Evolutionary conservation across 2,113 vertebrate species (phyloP).

Genomic region (Lagopus muta): DNA sequence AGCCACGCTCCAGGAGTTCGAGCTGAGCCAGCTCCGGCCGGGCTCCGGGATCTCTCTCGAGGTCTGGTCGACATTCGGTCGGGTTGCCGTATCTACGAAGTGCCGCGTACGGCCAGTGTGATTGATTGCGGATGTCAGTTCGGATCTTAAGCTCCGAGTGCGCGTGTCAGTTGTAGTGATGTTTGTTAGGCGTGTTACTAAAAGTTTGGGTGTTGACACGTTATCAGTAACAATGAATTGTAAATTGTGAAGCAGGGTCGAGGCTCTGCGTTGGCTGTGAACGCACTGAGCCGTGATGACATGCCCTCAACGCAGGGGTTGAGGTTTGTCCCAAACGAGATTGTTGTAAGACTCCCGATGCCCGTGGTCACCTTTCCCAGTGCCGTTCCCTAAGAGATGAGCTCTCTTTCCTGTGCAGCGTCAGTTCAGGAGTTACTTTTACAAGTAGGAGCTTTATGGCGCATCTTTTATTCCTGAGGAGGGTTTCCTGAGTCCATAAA

Average conservation of each 20-base stretch:
- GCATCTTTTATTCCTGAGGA: background rate
- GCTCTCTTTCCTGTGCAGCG: background rate
- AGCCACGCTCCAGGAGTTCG: background rate
- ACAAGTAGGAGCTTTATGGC: background rate
- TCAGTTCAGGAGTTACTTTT: background rate
- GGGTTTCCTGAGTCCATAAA: background rate
- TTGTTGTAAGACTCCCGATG: accelerated
- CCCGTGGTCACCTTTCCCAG: background rate
- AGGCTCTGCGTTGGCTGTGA: background rate
- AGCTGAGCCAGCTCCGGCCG: background rate
- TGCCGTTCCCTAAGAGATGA: background rate
- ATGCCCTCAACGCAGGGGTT: background rate
- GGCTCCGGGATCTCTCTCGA: background rate
- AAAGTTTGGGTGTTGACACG: background rate
- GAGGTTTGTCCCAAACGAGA: background rate
- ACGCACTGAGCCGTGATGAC: accelerated
- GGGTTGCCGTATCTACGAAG: background rate
- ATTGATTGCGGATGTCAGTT: background rate
- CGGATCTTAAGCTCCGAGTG: background rate
- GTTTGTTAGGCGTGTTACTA: background rate
- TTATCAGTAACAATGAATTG: background rate
- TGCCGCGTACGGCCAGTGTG: background rate
- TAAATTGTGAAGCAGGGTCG: background rate
- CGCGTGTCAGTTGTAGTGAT: background rate
- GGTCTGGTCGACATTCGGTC: background rate